Base-by-base conservation (phyloP, 2,888 invertebrate genomes). In the Theretra japonica region DNA sequence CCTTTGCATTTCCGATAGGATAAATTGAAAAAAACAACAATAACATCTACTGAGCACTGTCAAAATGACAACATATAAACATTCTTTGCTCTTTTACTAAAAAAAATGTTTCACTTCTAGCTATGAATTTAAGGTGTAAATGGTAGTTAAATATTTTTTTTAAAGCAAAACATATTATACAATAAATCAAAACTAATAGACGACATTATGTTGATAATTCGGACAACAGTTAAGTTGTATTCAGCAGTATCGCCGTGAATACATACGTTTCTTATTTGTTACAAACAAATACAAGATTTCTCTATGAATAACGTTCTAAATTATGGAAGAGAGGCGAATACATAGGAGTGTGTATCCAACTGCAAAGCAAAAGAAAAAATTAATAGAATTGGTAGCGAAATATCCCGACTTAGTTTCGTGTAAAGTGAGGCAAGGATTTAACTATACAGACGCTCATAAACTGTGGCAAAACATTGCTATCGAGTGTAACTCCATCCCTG, bases 401-500 rank as follows among this genome's bases (percentile, higher is more conserved):
- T 84, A 93, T 76, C 93, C 94, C 6, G 85, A 91, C 68, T 77
- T 94, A 71, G 86, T 92, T 73, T 80, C 88, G 11, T 87, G 86
- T 68, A 93, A 88, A 85, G 83, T 88, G 25, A 88, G 88, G 7
- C 86, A 89, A 73, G 87, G 86, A 57, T 92, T 92, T 70, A 89
- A 80, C 41, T 84, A 88, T 68, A 86, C 82, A 70, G 92, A 93
- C 73, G 90, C 88, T 1, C 92, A 92, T 72, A 85, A 81, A 71
- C 77, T 92, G 48, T 94, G 94, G 94, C 86, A 88, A 72, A 85
- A 75, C 33, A 90, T 94, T 73, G 87, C 93, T n/a, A 84, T 80
- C 58, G 89, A 93, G 76, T 92, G 90, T 70, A 94, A 94, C 77
- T 81, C 90, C 50, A 82, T 92, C 72, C 88, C 91, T 21, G 94